A percentile compares a stretch with the other conserved stretches of the same genome.
Evolutionary conservation across 2,797 vertebrate genomes (phyloP).

Genomic region (Arnoldichthys spilopterus): DNA sequence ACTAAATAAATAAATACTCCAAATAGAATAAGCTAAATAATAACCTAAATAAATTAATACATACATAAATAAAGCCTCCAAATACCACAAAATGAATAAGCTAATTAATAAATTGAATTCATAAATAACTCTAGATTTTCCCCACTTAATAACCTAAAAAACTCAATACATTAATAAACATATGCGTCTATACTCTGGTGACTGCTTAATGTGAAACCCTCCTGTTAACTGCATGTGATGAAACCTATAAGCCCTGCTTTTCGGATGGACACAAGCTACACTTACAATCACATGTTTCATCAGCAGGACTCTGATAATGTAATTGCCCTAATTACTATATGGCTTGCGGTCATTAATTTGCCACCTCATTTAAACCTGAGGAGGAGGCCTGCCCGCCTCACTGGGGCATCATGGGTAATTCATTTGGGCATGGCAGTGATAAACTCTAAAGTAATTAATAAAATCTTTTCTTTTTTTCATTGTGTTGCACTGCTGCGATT

Average conservation of each 20-base stretch:
- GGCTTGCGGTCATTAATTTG: slow-evolving; percentile 54
- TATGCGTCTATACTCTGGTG: background rate
- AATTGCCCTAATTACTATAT: slow-evolving; percentile 55
- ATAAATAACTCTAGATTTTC: background rate
- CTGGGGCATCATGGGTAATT: slow-evolving; percentile 72
- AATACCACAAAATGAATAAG: background rate
- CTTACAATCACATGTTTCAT: slow-evolving; percentile 37
- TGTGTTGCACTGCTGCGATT: slow-evolving; percentile 63
- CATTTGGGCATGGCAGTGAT: slow-evolving; percentile 74
- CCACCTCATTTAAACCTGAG: slow-evolving; percentile 50
- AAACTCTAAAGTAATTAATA: slow-evolving; percentile 76
- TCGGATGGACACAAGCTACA: background rate
- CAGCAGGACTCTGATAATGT: slow-evolving; percentile 55
- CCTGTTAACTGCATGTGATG: background rate
- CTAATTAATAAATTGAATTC: background rate
- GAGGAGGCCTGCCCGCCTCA: slow-evolving; percentile 61
- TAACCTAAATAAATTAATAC: background rate
- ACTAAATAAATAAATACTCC: no score
- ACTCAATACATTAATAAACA: background rate
- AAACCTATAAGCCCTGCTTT: background rate
- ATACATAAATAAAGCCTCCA: background rate
- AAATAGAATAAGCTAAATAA: background rate
- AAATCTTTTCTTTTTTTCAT: slow-evolving; percentile 63
- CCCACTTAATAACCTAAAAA: background rate
- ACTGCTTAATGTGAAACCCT: background rate